phyloP scores from a whole-genome alignment of 1,140 invertebrate species.

The Acromyrmex echinatior region DNA sequence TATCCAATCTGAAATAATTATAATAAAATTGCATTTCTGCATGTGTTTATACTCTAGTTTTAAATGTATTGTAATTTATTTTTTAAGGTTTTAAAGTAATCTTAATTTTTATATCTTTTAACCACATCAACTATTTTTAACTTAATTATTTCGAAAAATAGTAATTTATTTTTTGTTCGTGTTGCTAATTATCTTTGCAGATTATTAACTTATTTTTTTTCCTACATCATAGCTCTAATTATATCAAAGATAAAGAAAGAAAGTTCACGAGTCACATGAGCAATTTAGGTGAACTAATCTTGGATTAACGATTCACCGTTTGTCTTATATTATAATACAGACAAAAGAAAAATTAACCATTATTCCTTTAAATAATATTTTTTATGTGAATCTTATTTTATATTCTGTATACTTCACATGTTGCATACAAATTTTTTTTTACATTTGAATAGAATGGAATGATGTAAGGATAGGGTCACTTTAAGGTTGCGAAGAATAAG shows the following conservation, averaged over 20 bases:
- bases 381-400: too few species aligned
- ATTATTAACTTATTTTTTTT: neutral
- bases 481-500: too few species aligned
- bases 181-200: neutral
- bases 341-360: neutral
- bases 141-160: neutral
- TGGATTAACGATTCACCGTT: slow-evolving; percentile 12
- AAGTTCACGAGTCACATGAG: slow-evolving; percentile 11
- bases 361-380: neutral
- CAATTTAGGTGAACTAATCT: slow-evolving; percentile 33
- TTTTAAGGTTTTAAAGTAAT: neutral
- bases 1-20: neutral
- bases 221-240: slow-evolving; percentile 43
- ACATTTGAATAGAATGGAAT: too few species aligned
- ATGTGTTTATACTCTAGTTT: neutral
- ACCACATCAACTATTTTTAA: too few species aligned
- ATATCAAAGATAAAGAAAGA: slow-evolving; percentile 57
- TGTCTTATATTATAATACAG: neutral
- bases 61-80: neutral
- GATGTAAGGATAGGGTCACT: too few species aligned
- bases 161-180: neutral
- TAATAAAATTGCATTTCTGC: neutral
- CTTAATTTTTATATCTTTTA: neutral
- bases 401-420: too few species aligned
- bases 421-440: too few species aligned